Conservation (phyloP, 2,797 vertebrate genomes). For the Coilia nasus region DNA sequence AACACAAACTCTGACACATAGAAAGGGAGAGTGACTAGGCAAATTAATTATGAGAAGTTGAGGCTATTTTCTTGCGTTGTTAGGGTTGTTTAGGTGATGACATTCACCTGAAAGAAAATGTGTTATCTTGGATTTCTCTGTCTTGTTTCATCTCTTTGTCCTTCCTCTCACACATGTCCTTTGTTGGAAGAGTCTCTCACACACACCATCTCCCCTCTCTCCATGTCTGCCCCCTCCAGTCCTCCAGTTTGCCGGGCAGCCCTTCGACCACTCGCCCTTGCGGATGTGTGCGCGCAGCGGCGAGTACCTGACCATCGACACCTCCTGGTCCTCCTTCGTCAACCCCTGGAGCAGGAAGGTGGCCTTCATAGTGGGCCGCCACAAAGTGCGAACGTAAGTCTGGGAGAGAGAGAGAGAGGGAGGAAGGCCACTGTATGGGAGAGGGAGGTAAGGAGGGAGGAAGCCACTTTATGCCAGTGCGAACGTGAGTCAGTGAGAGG, state of each 20-base stretch:
- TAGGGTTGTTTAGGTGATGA: no score
- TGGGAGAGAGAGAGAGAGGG: background rate
- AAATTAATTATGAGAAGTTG: no score
- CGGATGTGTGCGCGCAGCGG: constrained; percentile 89
- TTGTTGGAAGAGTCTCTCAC: background rate
- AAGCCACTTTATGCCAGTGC: no score
- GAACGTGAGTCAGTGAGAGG: no score
- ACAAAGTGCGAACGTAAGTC: constrained; percentile 92
- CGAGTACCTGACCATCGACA: constrained; percentile 92
- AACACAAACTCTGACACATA: background rate
- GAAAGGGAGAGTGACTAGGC: background rate
- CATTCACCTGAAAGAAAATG: background rate
- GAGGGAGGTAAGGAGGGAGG: no score
- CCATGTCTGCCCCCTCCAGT: constrained; percentile 64
- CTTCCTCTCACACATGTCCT: background rate
- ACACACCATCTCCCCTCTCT: background rate
- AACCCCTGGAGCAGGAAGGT: constrained; percentile 96
- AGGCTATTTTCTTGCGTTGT: no score
- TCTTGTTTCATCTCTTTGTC: background rate
- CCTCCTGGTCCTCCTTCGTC: constrained; percentile 93
- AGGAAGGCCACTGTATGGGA: no score
- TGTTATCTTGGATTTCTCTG: no score
- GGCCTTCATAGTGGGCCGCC: constrained; percentile 88
- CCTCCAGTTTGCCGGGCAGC: constrained; percentile 87
- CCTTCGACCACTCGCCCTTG: constrained; percentile 85